phyloP scores from a whole-genome alignment of 2,113 vertebrate genomes.

The Mastomys natalensis region DNA sequence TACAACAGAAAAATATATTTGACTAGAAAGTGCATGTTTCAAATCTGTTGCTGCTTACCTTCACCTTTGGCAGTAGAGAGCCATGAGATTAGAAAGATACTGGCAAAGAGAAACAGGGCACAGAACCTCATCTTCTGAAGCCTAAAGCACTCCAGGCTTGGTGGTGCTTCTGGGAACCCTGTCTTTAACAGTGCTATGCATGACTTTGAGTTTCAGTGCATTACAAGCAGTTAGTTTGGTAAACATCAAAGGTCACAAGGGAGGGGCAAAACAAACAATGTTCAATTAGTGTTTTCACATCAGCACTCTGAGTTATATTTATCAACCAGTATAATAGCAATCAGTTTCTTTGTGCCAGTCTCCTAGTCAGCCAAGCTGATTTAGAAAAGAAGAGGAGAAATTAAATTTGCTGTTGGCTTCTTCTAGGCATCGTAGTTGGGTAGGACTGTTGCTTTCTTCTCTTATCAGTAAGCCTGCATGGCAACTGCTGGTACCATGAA shows the following conservation, averaged over 20 bases:
- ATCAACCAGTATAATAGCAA: neutral
- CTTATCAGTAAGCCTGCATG: too few relatives aligned
- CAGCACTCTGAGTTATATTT: neutral
- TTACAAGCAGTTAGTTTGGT: neutral
- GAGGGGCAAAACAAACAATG: neutral
- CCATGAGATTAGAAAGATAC: neutral
- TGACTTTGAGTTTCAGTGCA: neutral
- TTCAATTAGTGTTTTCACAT: neutral
- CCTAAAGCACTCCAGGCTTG: neutral
- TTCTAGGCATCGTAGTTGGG: neutral
- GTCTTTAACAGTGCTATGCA: neutral
- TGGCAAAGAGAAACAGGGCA: neutral
- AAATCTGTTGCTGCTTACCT: conserved; percentile 4
- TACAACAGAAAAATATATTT: neutral
- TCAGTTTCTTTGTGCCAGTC: neutral
- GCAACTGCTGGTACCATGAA: neutral
- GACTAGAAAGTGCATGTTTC: neutral
- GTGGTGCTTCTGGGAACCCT: neutral
- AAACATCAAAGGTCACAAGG: conserved; percentile 49
- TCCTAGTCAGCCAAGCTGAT: neutral
- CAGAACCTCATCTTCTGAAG: neutral
- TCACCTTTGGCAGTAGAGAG: neutral
- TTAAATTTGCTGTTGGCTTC: neutral
- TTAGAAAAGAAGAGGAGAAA: neutral
- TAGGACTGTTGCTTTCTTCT: neutral